Conservation (phyloP, 1,140 invertebrate genomes). For the Notospermus geniculatus region DNA sequence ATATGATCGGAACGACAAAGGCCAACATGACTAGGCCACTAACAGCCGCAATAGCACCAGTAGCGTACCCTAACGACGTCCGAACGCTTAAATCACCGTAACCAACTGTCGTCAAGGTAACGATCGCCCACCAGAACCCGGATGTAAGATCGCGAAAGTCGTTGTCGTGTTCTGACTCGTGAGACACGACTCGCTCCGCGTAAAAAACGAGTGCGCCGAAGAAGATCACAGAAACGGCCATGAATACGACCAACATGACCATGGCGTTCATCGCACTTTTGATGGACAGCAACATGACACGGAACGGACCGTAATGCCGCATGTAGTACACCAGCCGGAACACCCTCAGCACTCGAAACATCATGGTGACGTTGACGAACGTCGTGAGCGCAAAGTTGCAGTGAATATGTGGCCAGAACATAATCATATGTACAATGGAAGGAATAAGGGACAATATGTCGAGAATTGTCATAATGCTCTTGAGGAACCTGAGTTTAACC, state of each 20-base stretch:
- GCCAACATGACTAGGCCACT: constrained; percentile 99
- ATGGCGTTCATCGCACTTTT: not conserved
- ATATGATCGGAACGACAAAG: constrained; percentile 80
- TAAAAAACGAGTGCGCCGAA: constrained; percentile 85
- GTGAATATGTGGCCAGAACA: too few species aligned
- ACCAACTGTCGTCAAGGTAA: constrained; percentile 97
- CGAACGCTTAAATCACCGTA: constrained; percentile 85
- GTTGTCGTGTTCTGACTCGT: not conserved
- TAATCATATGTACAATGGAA: too few species aligned
- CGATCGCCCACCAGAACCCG: constrained; percentile 88
- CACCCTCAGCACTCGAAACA: constrained; percentile 3
- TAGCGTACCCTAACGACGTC: constrained; percentile 43
- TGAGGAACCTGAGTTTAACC: too few species aligned
- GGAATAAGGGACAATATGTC: too few species aligned
- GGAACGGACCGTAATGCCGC: not conserved
- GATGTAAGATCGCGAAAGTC: constrained; percentile 95
- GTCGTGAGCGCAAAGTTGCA: too few species aligned
- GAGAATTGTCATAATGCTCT: too few species aligned
- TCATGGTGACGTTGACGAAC: too few species aligned
- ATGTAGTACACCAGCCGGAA: not conserved
- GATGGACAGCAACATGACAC: not conserved
- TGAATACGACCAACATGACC: constrained; percentile 75
- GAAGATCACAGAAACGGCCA: constrained; percentile 97
- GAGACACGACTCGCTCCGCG: constrained; percentile 23
- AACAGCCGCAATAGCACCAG: constrained; percentile 74